Conservation (phyloP, 2,888 invertebrate genomes). For the Pammene fasciana region DNA sequence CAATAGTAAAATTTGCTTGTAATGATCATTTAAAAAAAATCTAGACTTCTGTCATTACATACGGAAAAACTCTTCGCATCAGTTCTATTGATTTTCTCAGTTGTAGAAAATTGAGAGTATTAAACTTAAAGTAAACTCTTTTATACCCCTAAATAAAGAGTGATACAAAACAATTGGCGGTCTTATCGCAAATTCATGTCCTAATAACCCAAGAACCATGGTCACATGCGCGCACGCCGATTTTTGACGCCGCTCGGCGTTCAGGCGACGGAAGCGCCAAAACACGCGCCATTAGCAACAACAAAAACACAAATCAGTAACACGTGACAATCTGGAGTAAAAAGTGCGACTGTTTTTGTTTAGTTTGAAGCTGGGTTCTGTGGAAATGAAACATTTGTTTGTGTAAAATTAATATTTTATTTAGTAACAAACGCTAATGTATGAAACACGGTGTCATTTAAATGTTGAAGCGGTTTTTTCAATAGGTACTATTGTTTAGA, state of each 20-base stretch:
- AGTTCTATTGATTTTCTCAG: too few relatives aligned
- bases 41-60: too few relatives aligned
- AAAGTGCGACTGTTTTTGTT: constrained; percentile 11
- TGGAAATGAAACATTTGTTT: background rate
- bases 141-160: too few relatives aligned
- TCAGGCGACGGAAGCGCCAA: constrained; percentile 65
- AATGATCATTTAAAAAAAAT: too few relatives aligned
- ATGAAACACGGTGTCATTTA: background rate
- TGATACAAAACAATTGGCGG: too few relatives aligned
- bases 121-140: too few relatives aligned
- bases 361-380: constrained; percentile 20
- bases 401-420: background rate
- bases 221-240: constrained; percentile 53
- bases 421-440: background rate
- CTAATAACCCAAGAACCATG: constrained; percentile 19
- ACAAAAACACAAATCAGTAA: constrained; percentile 69
- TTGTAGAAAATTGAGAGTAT: too few relatives aligned
- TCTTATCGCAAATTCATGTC: too few relatives aligned
- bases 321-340: constrained; percentile 61
- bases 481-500: background rate
- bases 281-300: constrained; percentile 68
- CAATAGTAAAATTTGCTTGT: too few relatives aligned
- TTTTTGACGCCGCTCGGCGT: constrained; percentile 63
- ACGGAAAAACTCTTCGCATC: too few relatives aligned
- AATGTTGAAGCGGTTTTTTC: background rate